Evolutionary conservation across 2,888 invertebrate species (phyloP).

Genomic region (Hyposoter dolosus): DNA sequence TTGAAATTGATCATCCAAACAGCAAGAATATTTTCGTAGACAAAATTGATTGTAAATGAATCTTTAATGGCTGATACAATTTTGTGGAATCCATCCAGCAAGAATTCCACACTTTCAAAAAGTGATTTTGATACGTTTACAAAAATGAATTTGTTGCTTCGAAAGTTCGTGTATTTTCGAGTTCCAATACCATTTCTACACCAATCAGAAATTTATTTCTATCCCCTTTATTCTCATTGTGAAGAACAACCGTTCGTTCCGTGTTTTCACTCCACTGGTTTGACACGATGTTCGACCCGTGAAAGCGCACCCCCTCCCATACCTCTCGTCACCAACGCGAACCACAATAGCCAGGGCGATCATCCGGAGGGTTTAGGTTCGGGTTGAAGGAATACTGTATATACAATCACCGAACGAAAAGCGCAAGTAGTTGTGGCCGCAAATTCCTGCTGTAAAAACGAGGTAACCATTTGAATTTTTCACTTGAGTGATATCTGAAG

Average conservation of each 20-base stretch:
- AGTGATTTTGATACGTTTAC: neutral
- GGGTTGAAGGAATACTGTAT: neutral
- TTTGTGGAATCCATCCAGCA: neutral
- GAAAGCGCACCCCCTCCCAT: slow-evolving; percentile 13
- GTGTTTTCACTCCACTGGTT: slow-evolving; percentile 40
- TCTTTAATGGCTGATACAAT: too few relatives aligned
- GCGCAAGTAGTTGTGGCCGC: neutral
- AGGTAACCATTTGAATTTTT: slow-evolving; percentile 36
- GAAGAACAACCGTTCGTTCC: slow-evolving; percentile 30
- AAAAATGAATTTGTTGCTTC: neutral
- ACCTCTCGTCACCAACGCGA: slow-evolving; percentile 4
- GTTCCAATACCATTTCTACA: slow-evolving; percentile 2
- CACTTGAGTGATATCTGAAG: slow-evolving; percentile 18
- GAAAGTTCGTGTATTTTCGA: neutral
- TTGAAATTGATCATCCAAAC: neutral
- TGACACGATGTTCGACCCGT: slow-evolving; percentile 42
- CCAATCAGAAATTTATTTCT: slow-evolving; percentile 10
- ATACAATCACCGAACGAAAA: slow-evolving; percentile 5
- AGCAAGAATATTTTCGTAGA: too few relatives aligned
- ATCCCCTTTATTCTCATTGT: slow-evolving; percentile 23
- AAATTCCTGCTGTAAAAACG: slow-evolving; percentile 28
- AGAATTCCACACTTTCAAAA: neutral
- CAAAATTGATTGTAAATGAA: neutral
- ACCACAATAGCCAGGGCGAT: slow-evolving; percentile 26
- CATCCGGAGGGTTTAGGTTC: slow-evolving; percentile 22